phyloP scores from a whole-genome alignment of 2,888 invertebrate genomes.

The Dolichomitus sp. region DNA sequence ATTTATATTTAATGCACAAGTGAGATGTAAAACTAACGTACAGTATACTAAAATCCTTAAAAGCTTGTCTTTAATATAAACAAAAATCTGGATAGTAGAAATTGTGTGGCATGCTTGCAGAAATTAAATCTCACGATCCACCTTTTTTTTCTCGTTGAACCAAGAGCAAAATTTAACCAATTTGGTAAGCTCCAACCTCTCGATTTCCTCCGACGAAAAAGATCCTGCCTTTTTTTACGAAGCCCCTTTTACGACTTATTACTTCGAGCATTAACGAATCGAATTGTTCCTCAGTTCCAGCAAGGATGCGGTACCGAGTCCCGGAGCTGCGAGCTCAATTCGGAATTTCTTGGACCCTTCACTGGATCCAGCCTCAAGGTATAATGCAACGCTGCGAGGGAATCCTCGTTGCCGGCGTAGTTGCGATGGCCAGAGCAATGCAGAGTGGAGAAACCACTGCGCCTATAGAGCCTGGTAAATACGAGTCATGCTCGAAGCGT shows the following conservation, averaged over 20 bases:
- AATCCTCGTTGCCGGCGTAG: conserved; percentile 41
- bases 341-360: conserved; percentile 32
- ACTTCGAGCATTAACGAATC: not conserved
- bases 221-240: not conserved
- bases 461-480: conserved; percentile 73
- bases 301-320: not conserved
- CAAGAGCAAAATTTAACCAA: too few relatives aligned
- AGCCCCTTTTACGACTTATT: not conserved
- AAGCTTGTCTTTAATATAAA: too few relatives aligned
- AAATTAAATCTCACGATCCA: too few relatives aligned
- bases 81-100: too few relatives aligned
- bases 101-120: too few relatives aligned
- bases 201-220: not conserved
- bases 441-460: conserved; percentile 69
- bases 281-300: not conserved
- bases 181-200: not conserved
- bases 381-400: conserved; percentile 28
- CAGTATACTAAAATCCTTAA: too few relatives aligned
- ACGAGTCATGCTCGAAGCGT: conserved; percentile 80
- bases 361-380: conserved; percentile 29
- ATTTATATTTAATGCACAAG: too few relatives aligned
- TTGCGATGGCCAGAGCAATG: conserved; percentile 7
- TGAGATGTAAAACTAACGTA: too few relatives aligned
- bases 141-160: not conserved
- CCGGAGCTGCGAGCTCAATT: conserved; percentile 1